phyloP scores from a whole-genome alignment of 2,888 invertebrate species.

The Pseudanteris insignis region DNA sequence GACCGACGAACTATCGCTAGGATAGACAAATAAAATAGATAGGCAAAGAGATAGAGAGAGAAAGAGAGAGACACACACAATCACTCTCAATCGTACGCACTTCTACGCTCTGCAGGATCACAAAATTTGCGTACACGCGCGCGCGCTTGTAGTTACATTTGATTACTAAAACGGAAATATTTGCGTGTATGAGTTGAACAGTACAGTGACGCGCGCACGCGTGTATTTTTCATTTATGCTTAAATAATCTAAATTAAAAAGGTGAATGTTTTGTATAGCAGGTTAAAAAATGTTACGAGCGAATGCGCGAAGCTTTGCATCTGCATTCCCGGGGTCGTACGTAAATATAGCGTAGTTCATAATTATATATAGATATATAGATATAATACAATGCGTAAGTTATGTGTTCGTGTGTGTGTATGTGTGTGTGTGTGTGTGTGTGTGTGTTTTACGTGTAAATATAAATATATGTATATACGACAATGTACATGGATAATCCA shows the following conservation, averaged over 20 bases:
- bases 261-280: constrained; percentile 41
- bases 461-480: constrained; percentile 52
- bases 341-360: constrained; percentile 58
- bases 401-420: constrained; percentile 53
- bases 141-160: constrained; percentile 6
- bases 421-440: constrained; percentile 50
- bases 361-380: constrained; percentile 52
- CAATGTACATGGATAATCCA: constrained; percentile 61
- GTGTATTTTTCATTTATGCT: constrained; percentile 13
- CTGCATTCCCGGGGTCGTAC: constrained; percentile 62
- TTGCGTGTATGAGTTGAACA: too few relatives aligned
- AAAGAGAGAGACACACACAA: constrained; percentile 41
- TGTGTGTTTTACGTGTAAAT: constrained; percentile 54
- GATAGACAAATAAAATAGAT: constrained; percentile 35
- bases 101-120: constrained; percentile 43
- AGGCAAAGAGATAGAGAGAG: constrained; percentile 39
- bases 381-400: constrained; percentile 55
- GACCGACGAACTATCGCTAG: constrained; percentile 45
- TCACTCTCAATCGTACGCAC: constrained; percentile 45
- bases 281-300: constrained; percentile 47
- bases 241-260: constrained; percentile 41
- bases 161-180: neutral
- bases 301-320: constrained; percentile 59
- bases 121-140: constrained; percentile 32
- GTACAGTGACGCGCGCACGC: too few relatives aligned